Evolutionary conservation across 2,113 vertebrate genomes (phyloP), one percentile per base, ranked within the genome.

Genomic region (Eira barbara): DNA sequence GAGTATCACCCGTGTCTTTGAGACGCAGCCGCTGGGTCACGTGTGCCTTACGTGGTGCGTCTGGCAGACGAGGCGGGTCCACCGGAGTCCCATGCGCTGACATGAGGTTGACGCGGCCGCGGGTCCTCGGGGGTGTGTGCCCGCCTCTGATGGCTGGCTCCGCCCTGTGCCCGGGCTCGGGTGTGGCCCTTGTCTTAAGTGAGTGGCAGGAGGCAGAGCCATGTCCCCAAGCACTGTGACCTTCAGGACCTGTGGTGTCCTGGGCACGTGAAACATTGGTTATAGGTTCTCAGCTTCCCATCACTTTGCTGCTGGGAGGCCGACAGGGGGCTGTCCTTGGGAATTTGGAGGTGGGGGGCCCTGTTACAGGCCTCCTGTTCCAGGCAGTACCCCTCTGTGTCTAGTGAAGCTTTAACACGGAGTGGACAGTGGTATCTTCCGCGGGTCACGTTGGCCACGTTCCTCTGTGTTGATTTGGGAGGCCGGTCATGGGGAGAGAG

Each of bases 41-140:
- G 2, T 6, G 15, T 85, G 69, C 34, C n/a, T 76, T 63, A n/a
- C 14, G 7, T 25, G 67, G 25, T 9, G 2, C 12, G 57, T 92
- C 67, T 3, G 4, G 57, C 2, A 2, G 34, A 18, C 12, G 15
- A 57, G 14, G 34, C 0, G 9, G 34, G 25, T 36, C 15, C 69
- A 11, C 18, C 18, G 69, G 3, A 63, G 91, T 36, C 61, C 15
- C 1, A 23, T 23, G 21, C 17, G 5, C 49, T 36, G 49, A 52
- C 49, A 23, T 1, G 6, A 34, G 79, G 49, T 34, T 6, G 79
- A 23, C 3, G 3, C 0, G 20, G 79, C 20, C 10, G 1, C 79
- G 21, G 49, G 20, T 52, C 49, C 34, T 25, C 2, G 6, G 21
- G 78, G 49, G 12, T 4, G 4, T 21, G 31, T 55, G 34, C 34